A percentile compares a stretch with the other conserved stretches of the same genome.
Evolutionary conservation across 2,797 vertebrate genomes (phyloP).

Genomic region (Potorous gilbertii): DNA sequence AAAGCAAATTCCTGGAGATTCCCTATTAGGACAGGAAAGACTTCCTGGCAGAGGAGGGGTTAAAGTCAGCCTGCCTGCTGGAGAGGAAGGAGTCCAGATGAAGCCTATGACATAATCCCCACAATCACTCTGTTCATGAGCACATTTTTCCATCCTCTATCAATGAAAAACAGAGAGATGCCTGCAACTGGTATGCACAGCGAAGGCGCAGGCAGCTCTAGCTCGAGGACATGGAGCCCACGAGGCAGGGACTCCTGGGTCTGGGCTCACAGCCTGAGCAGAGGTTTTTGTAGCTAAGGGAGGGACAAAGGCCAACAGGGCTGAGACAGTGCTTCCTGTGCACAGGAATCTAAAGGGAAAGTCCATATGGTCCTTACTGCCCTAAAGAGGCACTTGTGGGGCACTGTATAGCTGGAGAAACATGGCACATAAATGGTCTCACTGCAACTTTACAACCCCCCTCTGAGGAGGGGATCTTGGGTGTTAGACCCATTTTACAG

Average conservation of each 20-base stretch:
- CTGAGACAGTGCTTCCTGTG: background rate
- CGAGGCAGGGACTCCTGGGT: conserved; percentile 14
- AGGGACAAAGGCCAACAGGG: background rate
- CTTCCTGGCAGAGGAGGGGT: conserved; percentile 76
- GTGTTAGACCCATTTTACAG: background rate
- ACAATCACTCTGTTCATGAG: conserved; percentile 80
- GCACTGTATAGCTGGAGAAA: background rate
- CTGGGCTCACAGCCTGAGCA: background rate
- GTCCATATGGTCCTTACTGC: background rate
- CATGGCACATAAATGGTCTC: background rate
- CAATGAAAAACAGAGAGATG: conserved; percentile 82
- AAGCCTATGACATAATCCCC: conserved; percentile 82
- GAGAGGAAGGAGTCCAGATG: conserved; percentile 76
- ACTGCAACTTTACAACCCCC: background rate
- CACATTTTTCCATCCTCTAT: conserved; percentile 84
- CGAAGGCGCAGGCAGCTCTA: conserved; percentile 41
- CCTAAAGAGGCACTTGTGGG: background rate
- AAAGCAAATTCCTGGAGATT: conserved; percentile 41
- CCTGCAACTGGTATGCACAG: conserved; percentile 51
- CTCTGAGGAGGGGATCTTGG: background rate
- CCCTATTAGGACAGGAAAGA: conserved; percentile 67
- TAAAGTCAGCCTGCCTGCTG: conserved; percentile 77
- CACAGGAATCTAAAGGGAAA: background rate
- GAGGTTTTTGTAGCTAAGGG: background rate
- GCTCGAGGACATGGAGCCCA: conserved; percentile 32